Base-by-base conservation (phyloP, 1,140 invertebrate genomes). In the Ruditapes philippinarum region DNA sequence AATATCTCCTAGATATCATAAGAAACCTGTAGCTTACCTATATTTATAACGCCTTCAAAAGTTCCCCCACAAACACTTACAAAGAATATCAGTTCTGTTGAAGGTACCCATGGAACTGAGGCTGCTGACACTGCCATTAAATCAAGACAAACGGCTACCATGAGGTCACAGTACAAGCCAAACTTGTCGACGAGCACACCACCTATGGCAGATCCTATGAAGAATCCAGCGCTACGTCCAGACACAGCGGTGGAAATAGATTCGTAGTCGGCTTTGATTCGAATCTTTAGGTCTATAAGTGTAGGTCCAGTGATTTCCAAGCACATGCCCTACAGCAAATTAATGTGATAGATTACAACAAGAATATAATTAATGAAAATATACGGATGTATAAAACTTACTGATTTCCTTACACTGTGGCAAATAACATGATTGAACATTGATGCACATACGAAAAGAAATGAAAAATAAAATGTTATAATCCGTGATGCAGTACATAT, bases 41-140 rank as follows among this genome's bases (percentile, higher is more conserved):
- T 92, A 79, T 93, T 93, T 7, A 92, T 93, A 17, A 93, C 40
- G 33, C 91, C 91, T 73, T 93, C 92, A 86, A 89, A 92, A 12
- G 90, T 90, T 25, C 92, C 92, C 22, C 68, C 79, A 17, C 87
- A 73, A 1, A 91, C 45, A 38, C 92, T 88, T 1, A 93, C 51
- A 19, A 90, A 74, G 81, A 90, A 92, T 17, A 93, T 33, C 0
- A 90, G 42, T 12, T 81, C 80, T 0, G 88, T 81, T 33, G 38
- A 76, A 3, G 83, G 38, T 9, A 74, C 76, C 76, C 91, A 89
- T 0, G 92, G 91, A 9, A 91, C 54, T 7, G 76, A 42, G 0
- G 87, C 73, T 7, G 90, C 90, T 0, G 78, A 81, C 17, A 70
- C 36, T 25, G 89, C 90, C 7, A 73, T 84, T 7, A 76, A 36